Evolutionary conservation across 2,888 invertebrate species (phyloP).

Genomic region (Drosophila flavopinicola): DNA sequence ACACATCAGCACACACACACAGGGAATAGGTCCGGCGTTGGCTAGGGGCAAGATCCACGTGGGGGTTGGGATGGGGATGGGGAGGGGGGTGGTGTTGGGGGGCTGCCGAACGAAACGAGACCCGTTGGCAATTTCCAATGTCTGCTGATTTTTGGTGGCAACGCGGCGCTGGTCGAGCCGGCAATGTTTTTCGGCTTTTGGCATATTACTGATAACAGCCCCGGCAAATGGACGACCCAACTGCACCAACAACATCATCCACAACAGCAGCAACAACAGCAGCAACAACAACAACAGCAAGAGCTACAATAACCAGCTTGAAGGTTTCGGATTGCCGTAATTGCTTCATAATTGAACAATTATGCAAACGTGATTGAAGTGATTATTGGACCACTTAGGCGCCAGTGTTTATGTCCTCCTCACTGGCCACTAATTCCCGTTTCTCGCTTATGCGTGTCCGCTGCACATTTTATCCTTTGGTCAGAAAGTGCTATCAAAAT

Average conservation of each 20-base stretch:
- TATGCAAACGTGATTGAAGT: slow-evolving; percentile 80
- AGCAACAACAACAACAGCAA: slow-evolving; percentile 9
- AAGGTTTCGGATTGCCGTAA: slow-evolving; percentile 62
- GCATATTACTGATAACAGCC: slow-evolving; percentile 73
- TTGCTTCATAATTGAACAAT: slow-evolving; percentile 79
- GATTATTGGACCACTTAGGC: slow-evolving; percentile 75
- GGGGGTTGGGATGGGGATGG: too few species aligned
- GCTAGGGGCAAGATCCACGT: background rate
- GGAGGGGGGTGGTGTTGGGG: too few species aligned
- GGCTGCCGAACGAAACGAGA: background rate
- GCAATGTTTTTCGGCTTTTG: slow-evolving; percentile 70
- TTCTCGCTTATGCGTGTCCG: slow-evolving; percentile 9
- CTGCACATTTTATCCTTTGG: background rate
- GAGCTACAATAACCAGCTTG: slow-evolving; percentile 31
- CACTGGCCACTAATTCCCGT: slow-evolving; percentile 22
- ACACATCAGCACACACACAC: slow-evolving; percentile 56
- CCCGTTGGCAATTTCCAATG: slow-evolving; percentile 48
- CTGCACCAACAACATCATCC: slow-evolving; percentile 10
- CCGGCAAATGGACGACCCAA: slow-evolving; percentile 41
- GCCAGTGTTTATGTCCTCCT: slow-evolving; percentile 58
- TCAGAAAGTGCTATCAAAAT: slow-evolving; percentile 1
- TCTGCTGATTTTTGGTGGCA: slow-evolving; percentile 65
- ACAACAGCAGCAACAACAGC: slow-evolving; percentile 7
- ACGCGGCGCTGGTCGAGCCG: slow-evolving; percentile 46
- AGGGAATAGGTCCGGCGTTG: slow-evolving; percentile 3